Percentiles rank a stretch among this genome's conserved stretches.
These are phyloP conservation scores for Dicycla oo DNA, from an alignment of 2,888 invertebrate species.

Conservation along the genomic window DNA sequence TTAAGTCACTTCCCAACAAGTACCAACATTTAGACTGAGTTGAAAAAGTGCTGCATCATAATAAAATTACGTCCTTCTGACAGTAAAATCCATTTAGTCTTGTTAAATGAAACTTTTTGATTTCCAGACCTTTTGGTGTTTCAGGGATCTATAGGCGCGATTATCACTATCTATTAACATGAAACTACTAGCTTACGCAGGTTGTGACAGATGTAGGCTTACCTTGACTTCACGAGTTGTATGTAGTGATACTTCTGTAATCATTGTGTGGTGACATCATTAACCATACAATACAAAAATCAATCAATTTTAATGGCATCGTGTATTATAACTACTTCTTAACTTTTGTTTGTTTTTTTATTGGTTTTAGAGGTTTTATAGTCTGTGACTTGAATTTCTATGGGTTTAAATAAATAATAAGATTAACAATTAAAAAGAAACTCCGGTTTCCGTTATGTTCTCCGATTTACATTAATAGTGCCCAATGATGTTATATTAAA, in stretches of 20 bases:
- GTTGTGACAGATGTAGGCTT: background rate
- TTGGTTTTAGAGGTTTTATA: conserved; percentile 53
- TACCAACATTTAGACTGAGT: too few relatives aligned
- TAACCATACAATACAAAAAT: conserved; percentile 59
- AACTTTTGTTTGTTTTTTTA: conserved; percentile 66
- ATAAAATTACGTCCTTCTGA: background rate
- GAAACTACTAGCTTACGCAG: background rate
- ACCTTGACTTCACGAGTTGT: background rate
- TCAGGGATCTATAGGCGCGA: background rate
- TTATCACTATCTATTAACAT: background rate
- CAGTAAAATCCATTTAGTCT: background rate
- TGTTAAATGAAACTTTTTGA: too few relatives aligned
- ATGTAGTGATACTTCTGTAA: conserved; percentile 7
- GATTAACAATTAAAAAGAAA: conserved; percentile 44
- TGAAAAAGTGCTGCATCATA: too few relatives aligned
- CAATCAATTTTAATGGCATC: conserved; percentile 65
- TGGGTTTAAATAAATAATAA: conserved; percentile 31
- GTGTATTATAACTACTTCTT: conserved; percentile 55
- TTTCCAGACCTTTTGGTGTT: background rate
- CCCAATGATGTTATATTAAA: too few relatives aligned
- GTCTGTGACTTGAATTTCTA: conserved; percentile 33
- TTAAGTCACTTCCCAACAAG: too few relatives aligned
- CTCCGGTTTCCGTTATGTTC: background rate
- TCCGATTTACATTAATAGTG: too few relatives aligned
- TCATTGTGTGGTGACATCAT: conserved; percentile 30